Evolutionary conservation across 2,797 vertebrate species (phyloP).

Genomic region (Cichlasoma orientale): DNA sequence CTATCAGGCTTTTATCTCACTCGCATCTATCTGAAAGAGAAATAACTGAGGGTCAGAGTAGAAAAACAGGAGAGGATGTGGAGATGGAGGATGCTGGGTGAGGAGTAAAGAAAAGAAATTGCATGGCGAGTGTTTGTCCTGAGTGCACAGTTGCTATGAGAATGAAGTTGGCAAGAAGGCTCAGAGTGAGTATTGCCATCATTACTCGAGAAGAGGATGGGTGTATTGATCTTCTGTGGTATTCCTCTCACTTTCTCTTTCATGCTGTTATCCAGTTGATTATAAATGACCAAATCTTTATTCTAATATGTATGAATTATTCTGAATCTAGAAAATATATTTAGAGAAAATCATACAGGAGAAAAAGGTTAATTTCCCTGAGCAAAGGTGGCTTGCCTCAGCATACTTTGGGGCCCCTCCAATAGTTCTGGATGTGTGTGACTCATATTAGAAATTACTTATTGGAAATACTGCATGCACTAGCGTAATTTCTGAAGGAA

Average conservation of each 20-base stretch:
- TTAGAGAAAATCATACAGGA: conserved; percentile 1
- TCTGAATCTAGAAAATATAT: not conserved
- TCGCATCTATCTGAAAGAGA: conserved; percentile 35
- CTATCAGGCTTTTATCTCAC: conserved; percentile 32
- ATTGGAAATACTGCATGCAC: conserved; percentile 39
- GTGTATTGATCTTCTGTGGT: conserved; percentile 74
- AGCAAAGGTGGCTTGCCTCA: conserved; percentile 26
- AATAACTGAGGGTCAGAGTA: conserved; percentile 29
- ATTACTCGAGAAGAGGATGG: conserved; percentile 74
- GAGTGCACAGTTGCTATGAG: conserved; percentile 74
- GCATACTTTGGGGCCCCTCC: conserved; percentile 23
- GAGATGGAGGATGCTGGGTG: conserved; percentile 20
- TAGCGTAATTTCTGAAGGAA: conserved; percentile 54
- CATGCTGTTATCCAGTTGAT: conserved; percentile 12
- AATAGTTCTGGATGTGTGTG: not conserved
- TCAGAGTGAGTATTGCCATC: conserved; percentile 62
- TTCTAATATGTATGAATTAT: conserved; percentile 1
- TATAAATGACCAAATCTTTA: conserved; percentile 13
- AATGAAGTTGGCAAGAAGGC: conserved; percentile 59
- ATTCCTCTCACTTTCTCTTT: conserved; percentile 3
- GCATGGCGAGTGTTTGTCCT: conserved; percentile 60
- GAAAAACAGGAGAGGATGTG: conserved; percentile 32
- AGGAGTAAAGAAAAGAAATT: conserved; percentile 52
- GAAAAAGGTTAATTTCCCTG: conserved; percentile 10
- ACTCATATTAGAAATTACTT: conserved; percentile 39